Percentiles rank a stretch among this genome's conserved stretches.
Conservation (phyloP, 2,797 vertebrate species). For the Platalea minor region DNA sequence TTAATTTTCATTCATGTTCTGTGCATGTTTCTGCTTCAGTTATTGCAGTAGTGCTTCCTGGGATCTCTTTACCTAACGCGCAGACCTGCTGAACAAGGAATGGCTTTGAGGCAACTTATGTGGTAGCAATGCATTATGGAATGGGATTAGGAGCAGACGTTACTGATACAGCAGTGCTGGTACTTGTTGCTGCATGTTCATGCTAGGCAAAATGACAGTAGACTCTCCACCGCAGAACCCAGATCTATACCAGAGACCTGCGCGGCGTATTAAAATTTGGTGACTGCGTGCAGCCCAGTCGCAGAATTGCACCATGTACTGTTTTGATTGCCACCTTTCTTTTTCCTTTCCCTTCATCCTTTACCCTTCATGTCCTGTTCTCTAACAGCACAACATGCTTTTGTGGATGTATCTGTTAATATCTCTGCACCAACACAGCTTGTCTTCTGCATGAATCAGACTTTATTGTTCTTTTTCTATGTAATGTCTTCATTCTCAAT, state of each 20-base stretch:
- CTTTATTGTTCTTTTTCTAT: not conserved
- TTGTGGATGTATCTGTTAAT: not conserved
- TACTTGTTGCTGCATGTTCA: not conserved
- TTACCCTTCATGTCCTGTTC: not conserved
- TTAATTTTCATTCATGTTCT: not conserved
- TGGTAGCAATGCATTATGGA: accelerated
- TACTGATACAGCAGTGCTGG: not conserved
- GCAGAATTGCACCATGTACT: not conserved
- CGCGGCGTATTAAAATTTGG: accelerated
- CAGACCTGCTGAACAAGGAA: not conserved
- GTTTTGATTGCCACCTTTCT: not conserved
- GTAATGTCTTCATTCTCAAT: not conserved
- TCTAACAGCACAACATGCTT: not conserved
- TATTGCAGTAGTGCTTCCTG: not conserved
- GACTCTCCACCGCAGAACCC: accelerated
- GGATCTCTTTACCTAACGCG: accelerated
- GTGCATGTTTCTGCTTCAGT: not conserved
- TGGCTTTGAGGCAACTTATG: accelerated
- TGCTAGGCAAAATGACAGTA: not conserved
- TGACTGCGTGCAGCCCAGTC: not conserved
- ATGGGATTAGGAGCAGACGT: accelerated
- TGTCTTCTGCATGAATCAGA: not conserved
- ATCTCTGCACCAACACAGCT: not conserved
- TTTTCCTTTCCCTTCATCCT: not conserved
- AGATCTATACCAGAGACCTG: accelerated